Base-by-base conservation (phyloP, 2,888 invertebrate genomes). In the Tanaodytes sp. region DNA sequence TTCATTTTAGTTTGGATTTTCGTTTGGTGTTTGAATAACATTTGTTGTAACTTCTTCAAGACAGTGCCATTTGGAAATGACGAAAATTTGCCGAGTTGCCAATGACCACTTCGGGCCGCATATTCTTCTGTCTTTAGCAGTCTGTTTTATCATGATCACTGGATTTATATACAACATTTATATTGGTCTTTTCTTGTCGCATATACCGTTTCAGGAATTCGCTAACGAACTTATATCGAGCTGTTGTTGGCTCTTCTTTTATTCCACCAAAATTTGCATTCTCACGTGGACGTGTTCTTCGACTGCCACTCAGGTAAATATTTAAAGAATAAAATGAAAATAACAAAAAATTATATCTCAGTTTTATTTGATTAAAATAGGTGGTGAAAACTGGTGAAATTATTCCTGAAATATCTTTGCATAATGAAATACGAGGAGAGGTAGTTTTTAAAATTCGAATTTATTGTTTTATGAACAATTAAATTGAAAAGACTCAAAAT, bases 371-470 rank as follows among this genome's bases (percentile, higher is more conserved):
- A n/a, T n/a, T n/a, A n/a, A n/a, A 33, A 33, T 18, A 54, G 70
- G 64, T 46, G 0, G 15, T 31, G n/a, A 64, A 40, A 68, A 73
- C 75, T 20, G 62, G 70, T 14, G 65, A 59, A 65, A 72, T 75
- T 11, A 57, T 75, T 52, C 71, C 73, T 12, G 49, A 58, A 46
- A 58, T 72, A 37, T 63, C 63, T 20, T 20, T 66, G 16, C 45
- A 57, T 14, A 31, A 23, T 15, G 52, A 66, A 48, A 36, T 71
- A 43, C 49, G 40, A 4, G 67, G 62, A 12, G 68, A 71, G 31
- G 59, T 63, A 51, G 51, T 48, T 12, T 40, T 15, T 12, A 14
- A 8, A 30, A 23, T 12, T 31, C 15, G 12, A 4, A 23, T 23
- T 23, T 23, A 23, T 23, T 23, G 23, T 8, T 23, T 23, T 23